Percentiles rank a stretch among this genome's conserved stretches.
Evolutionary conservation across 2,888 invertebrate species (phyloP).

Genomic region (Dryobota labecula): DNA sequence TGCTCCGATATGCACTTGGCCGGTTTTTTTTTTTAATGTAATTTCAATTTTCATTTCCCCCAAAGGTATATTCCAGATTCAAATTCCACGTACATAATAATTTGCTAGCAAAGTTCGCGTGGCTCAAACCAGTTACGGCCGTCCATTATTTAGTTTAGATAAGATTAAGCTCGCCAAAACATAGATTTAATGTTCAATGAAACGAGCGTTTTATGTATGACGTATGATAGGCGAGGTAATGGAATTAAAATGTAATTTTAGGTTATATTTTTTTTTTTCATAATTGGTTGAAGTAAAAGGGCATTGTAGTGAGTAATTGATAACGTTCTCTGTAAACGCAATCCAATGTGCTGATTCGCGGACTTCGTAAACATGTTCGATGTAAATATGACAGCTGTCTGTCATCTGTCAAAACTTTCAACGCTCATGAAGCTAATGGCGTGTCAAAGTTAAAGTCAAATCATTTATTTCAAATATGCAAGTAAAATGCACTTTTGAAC

Average conservation of each 20-base stretch:
- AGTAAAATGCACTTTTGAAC: too few relatives aligned
- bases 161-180: conserved; percentile 66
- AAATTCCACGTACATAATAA: conserved; percentile 21
- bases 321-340: too few relatives aligned
- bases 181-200: conserved; percentile 62
- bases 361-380: too few relatives aligned
- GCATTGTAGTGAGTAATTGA: too few relatives aligned
- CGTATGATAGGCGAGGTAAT: conserved; percentile 49
- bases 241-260: conserved; percentile 59
- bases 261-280: conserved; percentile 23
- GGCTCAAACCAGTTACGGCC: conserved; percentile 55
- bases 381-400: too few relatives aligned
- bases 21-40: too few relatives aligned
- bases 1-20: too few relatives aligned
- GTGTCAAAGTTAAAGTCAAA: too few relatives aligned
- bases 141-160: conserved; percentile 66
- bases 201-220: conserved; percentile 62
- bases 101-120: conserved; percentile 59
- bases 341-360: too few relatives aligned
- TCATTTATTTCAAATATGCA: too few relatives aligned
- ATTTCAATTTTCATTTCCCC: not conserved
- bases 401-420: too few relatives aligned
- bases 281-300: not conserved
- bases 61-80: not conserved
- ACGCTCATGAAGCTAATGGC: too few relatives aligned